Base-by-base conservation (phyloP, 1,140 invertebrate genomes). In the Episyrphus balteatus region DNA sequence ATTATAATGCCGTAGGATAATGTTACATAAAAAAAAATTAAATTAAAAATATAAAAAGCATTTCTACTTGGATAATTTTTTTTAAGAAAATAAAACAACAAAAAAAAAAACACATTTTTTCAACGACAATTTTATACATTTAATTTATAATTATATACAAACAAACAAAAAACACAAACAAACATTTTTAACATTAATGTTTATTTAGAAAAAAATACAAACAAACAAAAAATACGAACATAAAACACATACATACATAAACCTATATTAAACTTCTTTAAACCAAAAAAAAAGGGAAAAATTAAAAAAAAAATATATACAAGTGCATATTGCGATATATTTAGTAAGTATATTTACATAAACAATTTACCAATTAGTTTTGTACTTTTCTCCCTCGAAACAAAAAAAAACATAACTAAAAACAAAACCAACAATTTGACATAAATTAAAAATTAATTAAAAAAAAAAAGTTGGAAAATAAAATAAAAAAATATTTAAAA, bases 191-290 rank as follows among this genome's bases (percentile, higher is more conserved):
- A 54, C 44, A 43, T 46, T 45, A 44, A 43, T 21, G 10, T 5
- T 17, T 45, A 34, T 45, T 50, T 39, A 41, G 15, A 15, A 18
- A 14, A 15, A 18, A 41, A 26, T 5, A 26, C 3, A 41, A 48
- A 46, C 30, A 40, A 21, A 46, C 38, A 32, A 40, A 19, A 37
- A 37, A 37, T 37, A n/a, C n/a, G 13, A 37, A 37, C 3, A 37
- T 5, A 37, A 32, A 39, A 48, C 33, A 48, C 50, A 55, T 51
- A 55, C 14, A 46, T 43, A 48, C 33, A 50, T 53, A 55, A 53
- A 55, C 14, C 37, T 19, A 50, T 36, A 43, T 54, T 47, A 59
- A 59, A 58, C 58, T 53, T 52, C 62, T 61, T 58, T 56, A 59
- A 62, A 62, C 58, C 41, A 17, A 33, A 59, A 55, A 37, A 26